Conservation (phyloP, 2,797 vertebrate species). For the Danio choprae region DNA sequence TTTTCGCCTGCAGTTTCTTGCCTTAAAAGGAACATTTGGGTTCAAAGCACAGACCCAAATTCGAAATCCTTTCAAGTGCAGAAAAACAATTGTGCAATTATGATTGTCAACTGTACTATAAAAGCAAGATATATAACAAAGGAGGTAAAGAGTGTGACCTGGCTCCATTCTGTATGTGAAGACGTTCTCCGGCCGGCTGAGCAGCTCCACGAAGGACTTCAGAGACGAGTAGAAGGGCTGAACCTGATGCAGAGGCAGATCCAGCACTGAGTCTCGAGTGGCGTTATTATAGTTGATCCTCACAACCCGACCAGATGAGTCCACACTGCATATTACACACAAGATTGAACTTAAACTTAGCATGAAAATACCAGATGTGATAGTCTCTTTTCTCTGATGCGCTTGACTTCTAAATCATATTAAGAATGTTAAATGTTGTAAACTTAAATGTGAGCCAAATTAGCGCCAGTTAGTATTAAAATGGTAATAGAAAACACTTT, state of each 20-base stretch:
- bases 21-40: neutral
- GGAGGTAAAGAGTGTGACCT: conserved; percentile 73
- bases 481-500: too few relatives aligned
- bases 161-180: conserved; percentile 89
- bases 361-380: neutral
- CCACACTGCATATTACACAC: conserved; percentile 73
- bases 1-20: too few relatives aligned
- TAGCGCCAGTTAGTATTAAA: too few relatives aligned
- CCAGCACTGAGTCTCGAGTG: conserved; percentile 90
- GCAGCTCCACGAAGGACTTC: conserved; percentile 83
- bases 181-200: conserved; percentile 82
- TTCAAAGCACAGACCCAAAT: neutral
- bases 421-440: too few relatives aligned
- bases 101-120: neutral
- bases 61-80: neutral
- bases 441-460: too few relatives aligned
- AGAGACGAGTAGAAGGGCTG: conserved; percentile 90
- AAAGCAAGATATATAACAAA: neutral
- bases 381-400: too few relatives aligned
- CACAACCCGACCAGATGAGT: conserved; percentile 77
- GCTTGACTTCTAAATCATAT: too few relatives aligned
- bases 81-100: neutral
- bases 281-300: conserved; percentile 95
- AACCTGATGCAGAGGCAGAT: conserved; percentile 85
- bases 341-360: neutral